Conservation (phyloP, 1,140 invertebrate genomes). For the Drosophila erecta region DNA sequence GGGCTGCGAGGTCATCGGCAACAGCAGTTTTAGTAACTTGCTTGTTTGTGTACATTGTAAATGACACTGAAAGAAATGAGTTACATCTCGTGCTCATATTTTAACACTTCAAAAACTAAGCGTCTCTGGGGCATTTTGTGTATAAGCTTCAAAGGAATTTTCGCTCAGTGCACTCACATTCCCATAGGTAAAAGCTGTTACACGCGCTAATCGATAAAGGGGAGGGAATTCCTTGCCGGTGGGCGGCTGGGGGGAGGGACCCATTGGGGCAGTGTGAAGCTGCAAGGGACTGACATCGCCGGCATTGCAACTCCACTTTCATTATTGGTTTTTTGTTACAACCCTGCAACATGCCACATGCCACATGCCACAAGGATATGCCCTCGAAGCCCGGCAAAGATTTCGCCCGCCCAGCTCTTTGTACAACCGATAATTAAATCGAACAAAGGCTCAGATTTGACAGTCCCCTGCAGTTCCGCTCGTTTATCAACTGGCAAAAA, state of each 20-base stretch:
- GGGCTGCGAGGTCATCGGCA: constrained; percentile 18
- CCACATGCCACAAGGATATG: constrained; percentile 42
- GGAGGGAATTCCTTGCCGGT: constrained; percentile 8
- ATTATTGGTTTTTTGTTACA: constrained; percentile 55
- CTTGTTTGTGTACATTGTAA: constrained; percentile 30
- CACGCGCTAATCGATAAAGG: constrained; percentile 71
- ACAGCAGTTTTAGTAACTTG: constrained; percentile 40
- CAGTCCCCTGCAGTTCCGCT: constrained; percentile 27
- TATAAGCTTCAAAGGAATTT: not conserved
- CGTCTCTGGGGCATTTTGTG: too few relatives aligned
- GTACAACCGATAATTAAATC: constrained; percentile 52
- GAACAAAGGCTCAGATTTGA: constrained; percentile 49
- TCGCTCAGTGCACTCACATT: constrained; percentile 16
- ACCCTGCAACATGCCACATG: constrained; percentile 41
- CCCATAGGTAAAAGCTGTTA: constrained; percentile 53
- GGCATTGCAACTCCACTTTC: constrained; percentile 49
- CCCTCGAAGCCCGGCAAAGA: constrained; percentile 26
- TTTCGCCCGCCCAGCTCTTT: constrained; percentile 27
- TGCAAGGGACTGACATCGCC: constrained; percentile 35
- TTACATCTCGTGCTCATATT: too few relatives aligned
- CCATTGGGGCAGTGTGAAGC: not conserved
- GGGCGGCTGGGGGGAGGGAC: not conserved
- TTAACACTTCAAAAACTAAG: too few relatives aligned
- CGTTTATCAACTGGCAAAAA: constrained; percentile 37
- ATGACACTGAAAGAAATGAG: constrained; percentile 1